Base-by-base conservation (phyloP, 1,140 invertebrate genomes). In the Cryptotermes secundus region DNA sequence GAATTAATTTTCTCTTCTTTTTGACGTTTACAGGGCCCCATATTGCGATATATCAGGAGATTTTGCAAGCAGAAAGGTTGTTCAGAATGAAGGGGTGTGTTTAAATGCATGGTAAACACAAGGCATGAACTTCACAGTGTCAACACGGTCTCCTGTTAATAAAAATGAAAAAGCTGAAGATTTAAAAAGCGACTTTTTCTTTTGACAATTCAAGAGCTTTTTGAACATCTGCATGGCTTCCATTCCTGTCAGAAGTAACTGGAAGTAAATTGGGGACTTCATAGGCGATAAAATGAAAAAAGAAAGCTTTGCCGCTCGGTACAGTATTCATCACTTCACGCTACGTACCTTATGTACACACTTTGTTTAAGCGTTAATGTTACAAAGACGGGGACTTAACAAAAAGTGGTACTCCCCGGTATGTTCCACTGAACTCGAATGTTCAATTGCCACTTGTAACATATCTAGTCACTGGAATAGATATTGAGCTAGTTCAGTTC, bases 41-140 rank as follows among this genome's bases (percentile, higher is more conserved):
- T 72, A 72, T 72, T 72, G 26, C 59, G 31, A 31, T n/a, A 72
- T 31, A 72, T 72, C 2, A 72, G 3, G 26, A 31, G 59, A 72
- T 72, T 6, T 72, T 72, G 31, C 14, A 72, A 1, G 24, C 59
- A 1, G 59, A 10, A 72, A n/a, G n/a, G 59, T 72, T 72, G 59
- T 72, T 72, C 26, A 31, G 31, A 31, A 72, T 72, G n/a, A 72
- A 72, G n/a, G 59, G 26, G 53, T 59, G 53, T 72, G 26, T 72
- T 31, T 72, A 31, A 72, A 72, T 72, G 59, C 59, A 72, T n/a
- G 59, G 59, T 31, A 72, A 72, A 65, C 59, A 65, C 59, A n/a
- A n/a, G 59, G 12, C 59, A n/a, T 31, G 59, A n/a, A 31, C 59
- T 72, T 31, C 59, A 72, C 59, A 72, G 59, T 72, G 59, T 72